Conservation (phyloP, 2,113 vertebrate species). For the Lucifuga dentata region DNA sequence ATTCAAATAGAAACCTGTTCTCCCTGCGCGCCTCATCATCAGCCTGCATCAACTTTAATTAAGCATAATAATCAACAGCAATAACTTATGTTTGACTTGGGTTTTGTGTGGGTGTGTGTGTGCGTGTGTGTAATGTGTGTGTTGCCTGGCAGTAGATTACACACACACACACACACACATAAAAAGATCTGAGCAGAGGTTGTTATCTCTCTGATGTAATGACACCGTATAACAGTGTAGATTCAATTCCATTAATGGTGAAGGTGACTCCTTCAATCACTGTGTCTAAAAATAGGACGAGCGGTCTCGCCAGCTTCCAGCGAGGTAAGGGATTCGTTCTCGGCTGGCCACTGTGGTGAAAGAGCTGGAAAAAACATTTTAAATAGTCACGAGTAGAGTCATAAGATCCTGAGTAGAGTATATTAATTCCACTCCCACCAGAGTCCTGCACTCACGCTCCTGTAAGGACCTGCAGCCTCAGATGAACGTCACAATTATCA, state of each 20-base stretch:
- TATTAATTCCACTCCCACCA: no score
- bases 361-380: conserved; percentile 6
- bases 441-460: not conserved
- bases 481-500: conserved; percentile 1
- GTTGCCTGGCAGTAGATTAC: conserved; percentile 15
- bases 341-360: not conserved
- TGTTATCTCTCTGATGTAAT: conserved; percentile 46
- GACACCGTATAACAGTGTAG: conserved; percentile 31
- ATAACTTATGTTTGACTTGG: not conserved
- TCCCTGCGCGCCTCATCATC: not conserved
- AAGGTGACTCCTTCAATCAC: conserved; percentile 40
- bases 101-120: not conserved
- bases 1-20: not conserved
- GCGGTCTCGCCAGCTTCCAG: not conserved
- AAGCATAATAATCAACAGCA: conserved; percentile 18
- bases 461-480: not conserved
- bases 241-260: conserved; percentile 45
- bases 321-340: not conserved
- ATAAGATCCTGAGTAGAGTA: conserved; percentile 16
- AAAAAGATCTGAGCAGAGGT: conserved; percentile 22
- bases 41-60: not conserved
- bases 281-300: conserved; percentile 24
- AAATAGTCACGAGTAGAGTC: conserved; percentile 14
- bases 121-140: conserved; percentile 3
- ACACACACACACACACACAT: not conserved